A percentile compares a stretch with the other conserved stretches of the same genome.
These are phyloP conservation scores for Cephus pulcher DNA, from an alignment of 2,888 invertebrate species.

Conservation along the genomic window DNA sequence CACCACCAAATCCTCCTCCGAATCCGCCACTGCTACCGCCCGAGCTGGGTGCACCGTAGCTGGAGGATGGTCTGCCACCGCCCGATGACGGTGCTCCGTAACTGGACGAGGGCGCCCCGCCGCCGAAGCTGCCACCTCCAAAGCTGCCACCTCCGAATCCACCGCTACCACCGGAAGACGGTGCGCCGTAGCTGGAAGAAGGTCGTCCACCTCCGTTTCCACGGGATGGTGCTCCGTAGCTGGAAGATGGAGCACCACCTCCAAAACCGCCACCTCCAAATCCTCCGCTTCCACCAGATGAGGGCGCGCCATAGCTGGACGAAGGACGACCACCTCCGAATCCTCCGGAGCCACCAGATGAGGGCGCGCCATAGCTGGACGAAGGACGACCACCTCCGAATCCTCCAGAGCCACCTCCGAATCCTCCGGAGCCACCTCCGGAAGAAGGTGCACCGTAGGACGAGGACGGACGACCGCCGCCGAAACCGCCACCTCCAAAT, in stretches of 20 bases:
- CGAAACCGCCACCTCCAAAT: constrained; percentile 34
- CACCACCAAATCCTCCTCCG: constrained; percentile 21
- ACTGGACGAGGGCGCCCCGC: constrained; percentile 53
- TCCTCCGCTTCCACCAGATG: constrained; percentile 34
- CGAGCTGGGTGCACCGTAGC: constrained; percentile 62
- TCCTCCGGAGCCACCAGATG: constrained; percentile 50
- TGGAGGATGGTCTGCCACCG: constrained; percentile 51
- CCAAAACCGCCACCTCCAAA: constrained; percentile 46
- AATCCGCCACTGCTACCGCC: constrained; percentile 38
- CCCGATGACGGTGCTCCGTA: constrained; percentile 60
- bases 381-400: constrained; percentile 53
- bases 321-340: constrained; percentile 53
- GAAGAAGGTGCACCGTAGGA: constrained; percentile 56
- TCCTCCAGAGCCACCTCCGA: constrained; percentile 33
- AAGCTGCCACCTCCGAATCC: constrained; percentile 36
- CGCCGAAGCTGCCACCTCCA: constrained; percentile 45
- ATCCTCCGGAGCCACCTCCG: constrained; percentile 52
- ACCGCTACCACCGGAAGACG: constrained; percentile 40
- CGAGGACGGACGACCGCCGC: constrained; percentile 47
- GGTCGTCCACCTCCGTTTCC: constrained; percentile 40
- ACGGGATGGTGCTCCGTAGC: constrained; percentile 56
- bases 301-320: constrained; percentile 52
- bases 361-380: constrained; percentile 52
- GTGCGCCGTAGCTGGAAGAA: constrained; percentile 52
- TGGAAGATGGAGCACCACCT: constrained; percentile 46